Evolutionary conservation across 2,797 vertebrate genomes (phyloP).

Genomic region (Psittacula echo): DNA sequence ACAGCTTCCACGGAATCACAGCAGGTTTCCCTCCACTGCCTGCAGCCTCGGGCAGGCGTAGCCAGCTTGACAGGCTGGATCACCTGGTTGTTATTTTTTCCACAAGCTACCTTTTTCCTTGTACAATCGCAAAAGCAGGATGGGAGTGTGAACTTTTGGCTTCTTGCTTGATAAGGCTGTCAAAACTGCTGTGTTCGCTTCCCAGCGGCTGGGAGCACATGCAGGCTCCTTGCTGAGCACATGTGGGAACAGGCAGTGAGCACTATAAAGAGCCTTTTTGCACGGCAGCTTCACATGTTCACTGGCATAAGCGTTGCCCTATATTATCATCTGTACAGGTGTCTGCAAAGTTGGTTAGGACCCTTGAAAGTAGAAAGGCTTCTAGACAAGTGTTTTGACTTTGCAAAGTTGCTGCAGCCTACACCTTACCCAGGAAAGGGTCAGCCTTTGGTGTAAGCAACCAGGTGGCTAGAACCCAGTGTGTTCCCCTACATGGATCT

Average conservation of each 20-base stretch:
- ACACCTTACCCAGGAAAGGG: neutral
- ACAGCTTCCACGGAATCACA: neutral
- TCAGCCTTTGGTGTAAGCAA: neutral
- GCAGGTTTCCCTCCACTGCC: accelerated
- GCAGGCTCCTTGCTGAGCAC: neutral
- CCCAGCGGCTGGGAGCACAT: accelerated
- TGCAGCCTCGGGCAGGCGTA: neutral
- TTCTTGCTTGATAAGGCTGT: neutral
- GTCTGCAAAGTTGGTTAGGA: neutral
- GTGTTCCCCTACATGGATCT: too few relatives aligned
- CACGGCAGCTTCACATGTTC: neutral
- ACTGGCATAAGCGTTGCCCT: neutral
- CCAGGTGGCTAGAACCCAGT: neutral
- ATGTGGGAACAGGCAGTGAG: neutral
- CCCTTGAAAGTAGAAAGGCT: neutral
- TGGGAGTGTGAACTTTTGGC: accelerated
- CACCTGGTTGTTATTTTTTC: neutral
- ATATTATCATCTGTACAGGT: neutral
- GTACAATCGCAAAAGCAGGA: neutral
- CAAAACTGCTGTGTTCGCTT: neutral
- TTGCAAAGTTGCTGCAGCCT: neutral
- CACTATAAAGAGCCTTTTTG: neutral
- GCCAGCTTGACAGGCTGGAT: neutral
- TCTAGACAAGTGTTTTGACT: neutral
- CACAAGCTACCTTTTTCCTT: neutral